Conservation (phyloP, 2,113 vertebrate species). For the Petrocephalus zakoni region DNA sequence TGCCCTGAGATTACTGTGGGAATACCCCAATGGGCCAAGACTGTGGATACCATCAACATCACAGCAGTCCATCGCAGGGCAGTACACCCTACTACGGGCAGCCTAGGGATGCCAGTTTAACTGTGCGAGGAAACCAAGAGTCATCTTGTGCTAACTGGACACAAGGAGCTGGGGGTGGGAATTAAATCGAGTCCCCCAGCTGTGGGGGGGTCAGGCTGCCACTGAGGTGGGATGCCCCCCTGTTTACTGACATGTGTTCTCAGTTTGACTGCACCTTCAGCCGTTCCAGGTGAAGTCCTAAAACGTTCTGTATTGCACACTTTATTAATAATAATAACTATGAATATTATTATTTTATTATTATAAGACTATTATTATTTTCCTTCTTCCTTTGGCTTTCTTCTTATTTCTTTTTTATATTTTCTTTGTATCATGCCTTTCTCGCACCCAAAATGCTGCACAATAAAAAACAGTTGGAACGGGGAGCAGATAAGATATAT, state of each 20-base stretch:
- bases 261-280: background rate
- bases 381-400: background rate
- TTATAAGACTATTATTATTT: too few relatives aligned
- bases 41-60: background rate
- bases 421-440: background rate
- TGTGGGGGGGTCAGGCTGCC: background rate
- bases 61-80: background rate
- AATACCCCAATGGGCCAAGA: background rate
- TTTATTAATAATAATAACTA: background rate
- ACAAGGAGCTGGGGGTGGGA: background rate
- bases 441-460: background rate
- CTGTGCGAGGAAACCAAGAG: background rate
- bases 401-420: background rate
- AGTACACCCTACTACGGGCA: background rate
- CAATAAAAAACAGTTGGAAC: background rate
- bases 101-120: background rate
- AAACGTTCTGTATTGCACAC: background rate
- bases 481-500: background rate
- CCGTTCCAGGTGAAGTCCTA: background rate
- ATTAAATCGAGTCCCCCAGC: background rate
- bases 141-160: background rate
- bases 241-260: background rate
- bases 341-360: too few relatives aligned
- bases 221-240: background rate
- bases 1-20: background rate